phyloP scores from a whole-genome alignment of 2,113 vertebrate genomes.

The Dasyprocta punctata region DNA sequence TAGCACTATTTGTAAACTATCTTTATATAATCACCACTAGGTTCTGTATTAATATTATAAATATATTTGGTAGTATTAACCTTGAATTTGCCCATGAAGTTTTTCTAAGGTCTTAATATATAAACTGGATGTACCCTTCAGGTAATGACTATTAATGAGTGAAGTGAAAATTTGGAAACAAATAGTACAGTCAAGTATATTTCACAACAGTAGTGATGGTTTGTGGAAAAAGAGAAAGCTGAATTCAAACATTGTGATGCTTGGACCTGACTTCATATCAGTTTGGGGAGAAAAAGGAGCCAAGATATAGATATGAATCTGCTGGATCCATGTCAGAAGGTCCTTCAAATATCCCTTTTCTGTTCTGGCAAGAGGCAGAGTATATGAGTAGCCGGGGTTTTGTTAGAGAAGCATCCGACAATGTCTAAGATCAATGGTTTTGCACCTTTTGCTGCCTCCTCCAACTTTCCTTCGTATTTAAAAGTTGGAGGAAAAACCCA shows the following conservation, averaged over 20 bases:
- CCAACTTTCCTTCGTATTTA: neutral
- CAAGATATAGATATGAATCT: too few relatives aligned
- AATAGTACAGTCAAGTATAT: neutral
- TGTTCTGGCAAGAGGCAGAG: neutral
- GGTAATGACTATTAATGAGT: neutral
- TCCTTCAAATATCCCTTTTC: neutral
- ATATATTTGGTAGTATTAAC: neutral
- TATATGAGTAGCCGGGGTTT: neutral
- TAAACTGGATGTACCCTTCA: neutral
- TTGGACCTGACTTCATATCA: neutral
- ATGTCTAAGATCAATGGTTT: neutral
- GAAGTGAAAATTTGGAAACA: neutral
- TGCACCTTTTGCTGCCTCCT: neutral
- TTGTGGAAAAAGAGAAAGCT: neutral
- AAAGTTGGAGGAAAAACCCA: neutral
- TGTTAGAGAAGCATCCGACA: neutral
- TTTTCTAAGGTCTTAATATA: neutral
- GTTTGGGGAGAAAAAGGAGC: neutral
- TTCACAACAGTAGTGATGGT: neutral
- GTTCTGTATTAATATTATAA: neutral
- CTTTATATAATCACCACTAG: neutral
- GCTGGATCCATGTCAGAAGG: neutral
- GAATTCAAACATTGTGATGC: neutral
- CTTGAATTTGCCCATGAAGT: neutral
- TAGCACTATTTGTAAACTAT: neutral